Percentiles rank a stretch among this genome's conserved stretches.
These are phyloP conservation scores for Hydropsyche tenuis DNA, from an alignment of 1,140 invertebrate species.

Conservation along the genomic window DNA sequence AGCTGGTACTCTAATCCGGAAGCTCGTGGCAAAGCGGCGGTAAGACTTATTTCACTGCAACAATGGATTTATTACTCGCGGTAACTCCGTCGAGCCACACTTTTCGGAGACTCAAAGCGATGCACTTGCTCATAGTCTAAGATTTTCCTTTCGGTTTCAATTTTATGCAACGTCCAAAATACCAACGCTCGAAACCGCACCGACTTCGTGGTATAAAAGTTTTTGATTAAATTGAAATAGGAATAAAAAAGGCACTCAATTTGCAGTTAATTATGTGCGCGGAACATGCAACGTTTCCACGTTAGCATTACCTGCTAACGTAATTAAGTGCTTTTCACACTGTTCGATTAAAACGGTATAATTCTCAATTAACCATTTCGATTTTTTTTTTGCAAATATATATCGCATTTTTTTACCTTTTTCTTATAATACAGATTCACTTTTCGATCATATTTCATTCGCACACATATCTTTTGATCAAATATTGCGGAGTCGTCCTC, in stretches of 20 bases:
- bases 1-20: slow-evolving; percentile 45
- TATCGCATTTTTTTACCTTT: background rate
- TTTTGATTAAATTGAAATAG: background rate
- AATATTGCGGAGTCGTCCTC: background rate
- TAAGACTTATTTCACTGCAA: slow-evolving; percentile 43
- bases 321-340: no score
- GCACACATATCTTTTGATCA: background rate
- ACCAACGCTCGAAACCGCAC: no score
- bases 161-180: no score
- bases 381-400: no score
- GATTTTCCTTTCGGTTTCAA: no score
- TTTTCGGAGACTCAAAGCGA: background rate
- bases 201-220: no score
- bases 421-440: background rate
- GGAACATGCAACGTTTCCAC: background rate
- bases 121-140: background rate
- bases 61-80: slow-evolving; percentile 44
- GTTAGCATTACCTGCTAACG: background rate
- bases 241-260: background rate
- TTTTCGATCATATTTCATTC: background rate
- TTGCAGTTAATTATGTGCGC: background rate
- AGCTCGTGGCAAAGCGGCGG: slow-evolving; percentile 40
- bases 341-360: no score
- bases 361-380: no score
- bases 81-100: background rate